Evolutionary conservation across 2,797 vertebrate species (phyloP).

Genomic region (Typhlichthys subterraneus): DNA sequence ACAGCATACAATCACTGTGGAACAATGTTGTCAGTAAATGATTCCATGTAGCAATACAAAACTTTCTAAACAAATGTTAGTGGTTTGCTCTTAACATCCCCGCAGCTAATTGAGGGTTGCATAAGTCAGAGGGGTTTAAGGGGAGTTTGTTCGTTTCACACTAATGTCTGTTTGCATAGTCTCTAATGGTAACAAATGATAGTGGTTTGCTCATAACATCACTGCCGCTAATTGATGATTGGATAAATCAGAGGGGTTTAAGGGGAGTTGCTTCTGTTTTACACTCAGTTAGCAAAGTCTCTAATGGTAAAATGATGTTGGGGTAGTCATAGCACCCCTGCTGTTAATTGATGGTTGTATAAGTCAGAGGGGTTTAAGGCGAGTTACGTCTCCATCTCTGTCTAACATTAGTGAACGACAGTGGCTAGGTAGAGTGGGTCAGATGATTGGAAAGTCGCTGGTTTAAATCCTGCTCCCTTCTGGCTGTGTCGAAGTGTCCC

Average conservation of each 20-base stretch:
- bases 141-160: slow-evolving; percentile 1
- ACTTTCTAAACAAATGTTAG: slow-evolving; percentile 4
- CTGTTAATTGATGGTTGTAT: background rate
- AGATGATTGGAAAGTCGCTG: no score
- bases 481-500: no score
- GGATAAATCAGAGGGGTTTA: background rate
- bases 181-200: slow-evolving; percentile 1
- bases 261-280: background rate
- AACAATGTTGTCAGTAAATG: slow-evolving; percentile 2
- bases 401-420: background rate
- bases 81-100: slow-evolving; percentile 10
- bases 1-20: background rate
- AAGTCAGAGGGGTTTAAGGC: background rate
- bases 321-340: slow-evolving; percentile 8
- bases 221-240: background rate
- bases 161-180: no score
- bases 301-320: background rate
- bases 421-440: no score
- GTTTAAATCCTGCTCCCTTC: no score
- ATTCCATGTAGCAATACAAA: background rate
- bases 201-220: slow-evolving; percentile 10
- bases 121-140: background rate
- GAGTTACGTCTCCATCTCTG: background rate
- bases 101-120: background rate
- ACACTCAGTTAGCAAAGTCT: background rate